Base-by-base conservation (phyloP, 2,888 invertebrate genomes). In the Phymatocera aterrima region DNA sequence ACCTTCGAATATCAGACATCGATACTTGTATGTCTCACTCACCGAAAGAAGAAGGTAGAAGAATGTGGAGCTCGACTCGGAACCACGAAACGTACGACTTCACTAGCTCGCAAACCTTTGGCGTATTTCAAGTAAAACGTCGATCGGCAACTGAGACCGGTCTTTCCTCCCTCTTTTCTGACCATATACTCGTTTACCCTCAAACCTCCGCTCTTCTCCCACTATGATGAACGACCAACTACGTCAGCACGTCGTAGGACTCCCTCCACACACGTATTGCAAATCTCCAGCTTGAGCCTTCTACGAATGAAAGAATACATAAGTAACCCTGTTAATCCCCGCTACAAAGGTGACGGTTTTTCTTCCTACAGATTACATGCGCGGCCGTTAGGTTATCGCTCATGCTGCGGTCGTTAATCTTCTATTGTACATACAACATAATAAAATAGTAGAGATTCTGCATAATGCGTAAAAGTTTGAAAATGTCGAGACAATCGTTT, bases 101-200 rank as follows among this genome's bases (percentile, higher is more conserved):
- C 8, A 21, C 48, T 51, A 34, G 51, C 51, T 18, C 34, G 34
- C 72, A 31, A 51, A 72, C 51, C 18, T 51, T 72, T 72, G 28
- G 72, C 21, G 37, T 51, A 21, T 72, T 72, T 15, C 72, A 31
- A 34, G 34, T 51, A 18, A n/a, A 31, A 34, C n/a, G 51, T 21
- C 34, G 72, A 72, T 51, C 34, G 10, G 51, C 31, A 51, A 72
- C 34, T n/a, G 48, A 51, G 72, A 72, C 72, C 72, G 72, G 72
- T 72, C 48, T 72, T 51, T 72, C 72, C 72, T 72, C 51, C 72
- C 72, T 51, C 72, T 72, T 15, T 51, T 34, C 72, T 51, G 51
- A 51, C 72, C 72, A 70, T 40, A 40, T 31, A 60, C 40, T 48
- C 21, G 70, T 70, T 70, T 70, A 28, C 28, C 48, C 28, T 70